These are phyloP conservation scores for Antigone vipio DNA, from an alignment of 2,113 vertebrate genomes.

Conservation along the genomic window DNA sequence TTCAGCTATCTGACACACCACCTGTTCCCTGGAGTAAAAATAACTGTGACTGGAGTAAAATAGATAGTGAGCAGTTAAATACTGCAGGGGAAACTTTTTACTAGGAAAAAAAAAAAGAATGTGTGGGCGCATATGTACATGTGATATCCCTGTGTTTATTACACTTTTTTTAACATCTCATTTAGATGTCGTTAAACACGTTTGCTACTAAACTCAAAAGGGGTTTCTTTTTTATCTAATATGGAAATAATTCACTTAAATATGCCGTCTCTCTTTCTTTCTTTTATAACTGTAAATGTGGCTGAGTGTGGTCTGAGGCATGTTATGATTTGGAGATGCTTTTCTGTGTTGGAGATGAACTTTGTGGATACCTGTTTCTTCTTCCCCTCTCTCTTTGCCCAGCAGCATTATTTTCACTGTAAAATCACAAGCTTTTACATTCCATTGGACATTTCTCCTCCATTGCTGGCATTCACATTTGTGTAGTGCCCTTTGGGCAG, in stretches of 20 bases:
- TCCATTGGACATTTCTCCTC: background rate
- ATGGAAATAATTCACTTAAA: background rate
- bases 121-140: background rate
- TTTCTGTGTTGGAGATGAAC: background rate
- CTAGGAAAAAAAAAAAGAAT: background rate
- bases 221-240: background rate
- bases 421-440: background rate
- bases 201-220: background rate
- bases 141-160: background rate
- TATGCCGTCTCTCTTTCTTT: background rate
- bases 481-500: background rate
- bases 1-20: background rate
- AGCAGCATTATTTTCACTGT: background rate
- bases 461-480: background rate
- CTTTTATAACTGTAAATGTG: background rate
- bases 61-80: background rate
- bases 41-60: background rate
- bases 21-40: conserved; percentile 39
- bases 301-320: background rate
- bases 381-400: background rate
- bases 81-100: background rate
- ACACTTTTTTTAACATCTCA: background rate
- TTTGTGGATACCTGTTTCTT: background rate
- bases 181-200: background rate
- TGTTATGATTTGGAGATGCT: background rate